Base-by-base conservation (phyloP, 1,140 invertebrate genomes). In the Drosophila pseudoananassae region DNA sequence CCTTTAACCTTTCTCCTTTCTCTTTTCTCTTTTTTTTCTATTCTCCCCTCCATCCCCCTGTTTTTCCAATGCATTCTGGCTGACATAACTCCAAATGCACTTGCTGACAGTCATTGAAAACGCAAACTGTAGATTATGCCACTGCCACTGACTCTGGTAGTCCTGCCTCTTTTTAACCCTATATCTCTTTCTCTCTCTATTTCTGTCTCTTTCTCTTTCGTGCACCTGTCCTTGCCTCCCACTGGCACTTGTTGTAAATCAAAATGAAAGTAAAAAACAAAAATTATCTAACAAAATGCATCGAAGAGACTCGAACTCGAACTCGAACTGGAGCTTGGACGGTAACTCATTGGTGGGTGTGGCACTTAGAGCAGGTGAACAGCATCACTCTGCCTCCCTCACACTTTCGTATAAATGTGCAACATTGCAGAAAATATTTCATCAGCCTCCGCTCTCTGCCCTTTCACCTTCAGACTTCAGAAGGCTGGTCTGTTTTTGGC, bases 91-190 rank as follows among this genome's bases (percentile, higher is more conserved):
- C 50, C 64, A 31, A 70, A 69, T 54, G 64, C 63, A 70, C 64
- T 69, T 69, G 63, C 72, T 66, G 72, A 76, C 72, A 76, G 61
- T 75, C 72, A 76, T 54, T 75, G 72, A 76, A 75, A 76, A 59
- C 71, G 74, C 60, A 75, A 76, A 65, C 53, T 68, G 71, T 66
- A 58, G 72, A 75, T 75, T 75, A 75, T 75, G 71, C 52, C 69
- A 74, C 56, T 53, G 66, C 49, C 47, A 27, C 31, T 45, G 25
- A 36, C 33, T 36, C 33, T 9, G 31, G 20, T 20, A 20, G 25
- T 46, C 33, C 33, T 10, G 8, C n/a, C 12, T 46, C 20, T 20
- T 20, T 20, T 20, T 23, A 25, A 38, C 27, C 14, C 36, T 43
- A 23, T 10, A n/a, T n/a, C 9, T 17, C 40, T 36, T n/a, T 4